Base-by-base conservation (phyloP, 1,140 invertebrate genomes). In the Caligus rogercresseyi region DNA sequence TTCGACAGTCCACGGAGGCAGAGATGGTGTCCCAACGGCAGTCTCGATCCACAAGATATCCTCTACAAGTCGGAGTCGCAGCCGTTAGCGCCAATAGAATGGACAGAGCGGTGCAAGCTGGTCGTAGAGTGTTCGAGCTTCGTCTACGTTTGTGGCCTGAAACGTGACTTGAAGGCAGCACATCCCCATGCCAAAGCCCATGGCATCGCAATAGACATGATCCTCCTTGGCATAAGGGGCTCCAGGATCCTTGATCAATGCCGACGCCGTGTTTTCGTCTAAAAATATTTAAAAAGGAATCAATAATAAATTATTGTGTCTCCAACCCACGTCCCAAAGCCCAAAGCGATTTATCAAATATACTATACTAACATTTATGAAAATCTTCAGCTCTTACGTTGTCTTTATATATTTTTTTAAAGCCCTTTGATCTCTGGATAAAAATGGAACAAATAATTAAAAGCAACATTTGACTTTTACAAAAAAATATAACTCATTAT, bases 161-260 rank as follows among this genome's bases (percentile, higher is more conserved):
- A 93, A 95, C 25, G 89, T 93, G 20, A 94, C 76, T 74, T 99
- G 96, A 11, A 99, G 77, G 73, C 95, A 98, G 70, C 88, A 96
- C 71, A 89, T 94, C 25, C 95, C 95, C 96, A 98, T 98, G 51
- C 96, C 96, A 74, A 98, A 98, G 25, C 91, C 94, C 93, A 98
- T 98, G 0, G 91, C 88, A 74, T 99, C 95, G 84, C 98, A 84
- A 69, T 95, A 91, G 64, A 98, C 83, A 70, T 90, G 87, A 76
- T 94, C 84, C 1, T 84, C 82, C 67, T 80, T 75, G 1, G 83
- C 81, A n/a, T 80, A 81, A 52, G 74, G 76, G 16, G 69, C 75
- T 71, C 72, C 79, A 15, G 25, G 16, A 25, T 31, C 24, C 13
- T 60, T 43, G 3, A n/a, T 25, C 15, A 25, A n/a, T 24, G 18